Conservation (phyloP, 2,888 invertebrate species). For the Protonemura montana region DNA sequence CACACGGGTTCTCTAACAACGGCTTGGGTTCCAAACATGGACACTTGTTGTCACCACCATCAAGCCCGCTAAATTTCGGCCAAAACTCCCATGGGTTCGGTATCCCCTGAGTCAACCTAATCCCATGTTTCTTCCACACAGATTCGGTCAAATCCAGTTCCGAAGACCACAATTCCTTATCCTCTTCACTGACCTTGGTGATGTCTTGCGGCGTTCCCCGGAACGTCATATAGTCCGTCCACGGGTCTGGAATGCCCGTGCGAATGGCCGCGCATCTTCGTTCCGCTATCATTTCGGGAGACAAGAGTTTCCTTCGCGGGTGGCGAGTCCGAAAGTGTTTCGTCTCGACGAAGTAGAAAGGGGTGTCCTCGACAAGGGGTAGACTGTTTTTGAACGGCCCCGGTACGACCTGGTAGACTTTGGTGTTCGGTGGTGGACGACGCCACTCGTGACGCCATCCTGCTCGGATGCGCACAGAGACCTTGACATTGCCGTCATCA, state of each 20-base stretch:
- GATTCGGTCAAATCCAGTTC: not conserved
- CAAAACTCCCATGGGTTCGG: constrained; percentile 31
- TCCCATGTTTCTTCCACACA: not conserved
- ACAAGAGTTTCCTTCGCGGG: not conserved
- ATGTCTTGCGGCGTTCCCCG: not conserved
- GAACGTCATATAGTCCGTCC: constrained; percentile 32
- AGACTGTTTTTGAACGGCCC: constrained; percentile 25
- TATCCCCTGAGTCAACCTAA: constrained; percentile 19
- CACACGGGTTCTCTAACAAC: no score
- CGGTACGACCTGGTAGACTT: not conserved
- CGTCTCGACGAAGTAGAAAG: constrained; percentile 12
- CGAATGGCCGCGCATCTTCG: not conserved
- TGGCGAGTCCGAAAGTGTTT: not conserved
- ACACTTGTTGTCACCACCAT: not conserved
- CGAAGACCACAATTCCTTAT: not conserved
- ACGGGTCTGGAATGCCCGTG: constrained; percentile 28
- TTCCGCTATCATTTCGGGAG: not conserved
- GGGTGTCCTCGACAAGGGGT: constrained; percentile 17
- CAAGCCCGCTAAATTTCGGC: not conserved
- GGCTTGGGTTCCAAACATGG: not conserved
- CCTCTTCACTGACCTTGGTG: not conserved
- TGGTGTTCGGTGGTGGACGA: not conserved
- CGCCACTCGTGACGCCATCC: constrained; percentile 31
- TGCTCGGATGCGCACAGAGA: not conserved
- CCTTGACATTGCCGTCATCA: not conserved